Evolutionary conservation across 1,140 invertebrate species (phyloP).

Genomic region (Ylistrum balloti): DNA sequence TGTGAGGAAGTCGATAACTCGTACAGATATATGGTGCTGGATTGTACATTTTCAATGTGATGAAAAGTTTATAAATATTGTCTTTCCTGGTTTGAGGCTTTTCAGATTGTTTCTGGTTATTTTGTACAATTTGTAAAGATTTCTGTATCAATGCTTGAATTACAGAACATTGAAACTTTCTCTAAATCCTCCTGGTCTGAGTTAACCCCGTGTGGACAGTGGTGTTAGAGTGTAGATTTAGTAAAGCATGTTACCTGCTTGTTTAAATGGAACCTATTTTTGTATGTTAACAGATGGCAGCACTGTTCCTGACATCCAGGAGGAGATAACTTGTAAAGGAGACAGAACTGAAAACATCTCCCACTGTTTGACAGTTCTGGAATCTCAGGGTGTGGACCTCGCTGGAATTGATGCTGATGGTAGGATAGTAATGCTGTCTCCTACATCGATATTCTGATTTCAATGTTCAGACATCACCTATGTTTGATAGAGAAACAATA

Average conservation of each 20-base stretch:
- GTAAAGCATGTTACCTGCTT: no score
- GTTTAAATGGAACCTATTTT: no score
- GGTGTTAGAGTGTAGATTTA: no score
- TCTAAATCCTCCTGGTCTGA: no score
- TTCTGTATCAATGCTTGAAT: no score
- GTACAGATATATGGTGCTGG: background rate
- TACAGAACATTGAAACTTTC: no score
- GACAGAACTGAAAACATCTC: slow-evolving; percentile 47
- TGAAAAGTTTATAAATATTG: no score
- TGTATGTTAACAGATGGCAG: slow-evolving; percentile 43
- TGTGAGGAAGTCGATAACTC: background rate
- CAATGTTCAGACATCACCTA: no score
- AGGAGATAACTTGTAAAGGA: slow-evolving; percentile 50
- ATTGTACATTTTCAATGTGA: background rate
- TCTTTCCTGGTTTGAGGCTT: background rate
- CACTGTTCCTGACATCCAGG: slow-evolving; percentile 41
- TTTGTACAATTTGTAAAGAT: no score
- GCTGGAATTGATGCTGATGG: slow-evolving; percentile 59
- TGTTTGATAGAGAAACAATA: no score
- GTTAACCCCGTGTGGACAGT: no score
- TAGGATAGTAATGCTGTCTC: slow-evolving; percentile 19
- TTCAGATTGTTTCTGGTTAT: background rate
- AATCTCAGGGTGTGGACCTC: slow-evolving; percentile 48
- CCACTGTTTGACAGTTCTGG: slow-evolving; percentile 53
- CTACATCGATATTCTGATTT: no score